These are phyloP conservation scores for Ranitomeya variabilis DNA, from an alignment of 2,113 vertebrate species.

Conservation along the genomic window DNA sequence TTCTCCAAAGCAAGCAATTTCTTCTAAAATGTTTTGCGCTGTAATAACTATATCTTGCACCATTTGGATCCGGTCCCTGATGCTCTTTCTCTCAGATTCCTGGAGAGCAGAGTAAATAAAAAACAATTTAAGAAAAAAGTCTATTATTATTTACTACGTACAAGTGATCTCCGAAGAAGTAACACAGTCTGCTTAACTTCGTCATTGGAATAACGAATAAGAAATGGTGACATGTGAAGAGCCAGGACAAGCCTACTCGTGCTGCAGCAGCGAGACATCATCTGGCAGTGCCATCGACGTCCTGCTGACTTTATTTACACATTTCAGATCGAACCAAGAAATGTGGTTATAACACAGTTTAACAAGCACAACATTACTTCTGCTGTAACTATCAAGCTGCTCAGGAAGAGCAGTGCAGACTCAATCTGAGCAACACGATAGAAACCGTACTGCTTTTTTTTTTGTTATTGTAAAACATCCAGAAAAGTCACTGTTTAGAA, in stretches of 20 bases:
- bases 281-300: slow-evolving; percentile 65
- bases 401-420: slow-evolving; percentile 55
- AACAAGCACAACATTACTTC: slow-evolving; percentile 67
- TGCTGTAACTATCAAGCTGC: slow-evolving; percentile 58
- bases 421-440: slow-evolving; percentile 55
- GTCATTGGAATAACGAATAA: background rate
- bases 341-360: slow-evolving; percentile 68
- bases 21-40: slow-evolving; percentile 88
- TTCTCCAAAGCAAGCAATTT: slow-evolving; percentile 89
- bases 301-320: slow-evolving; percentile 81
- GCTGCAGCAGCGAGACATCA: slow-evolving; percentile 64
- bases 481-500: slow-evolving; percentile 9
- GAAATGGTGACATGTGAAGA: slow-evolving; percentile 54
- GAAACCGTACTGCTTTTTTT: background rate
- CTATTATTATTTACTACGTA: background rate
- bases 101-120: slow-evolving; percentile 60
- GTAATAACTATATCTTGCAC: slow-evolving; percentile 92
- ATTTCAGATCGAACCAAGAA: slow-evolving; percentile 67
- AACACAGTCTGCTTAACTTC: background rate
- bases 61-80: slow-evolving; percentile 96
- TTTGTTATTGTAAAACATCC: background rate
- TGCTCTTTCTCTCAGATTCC: slow-evolving; percentile 90
- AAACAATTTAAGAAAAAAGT: background rate
- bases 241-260: slow-evolving; percentile 72
- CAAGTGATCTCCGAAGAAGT: background rate